Conservation (phyloP, 1,140 invertebrate species). For the Mactra quadrangularis region DNA sequence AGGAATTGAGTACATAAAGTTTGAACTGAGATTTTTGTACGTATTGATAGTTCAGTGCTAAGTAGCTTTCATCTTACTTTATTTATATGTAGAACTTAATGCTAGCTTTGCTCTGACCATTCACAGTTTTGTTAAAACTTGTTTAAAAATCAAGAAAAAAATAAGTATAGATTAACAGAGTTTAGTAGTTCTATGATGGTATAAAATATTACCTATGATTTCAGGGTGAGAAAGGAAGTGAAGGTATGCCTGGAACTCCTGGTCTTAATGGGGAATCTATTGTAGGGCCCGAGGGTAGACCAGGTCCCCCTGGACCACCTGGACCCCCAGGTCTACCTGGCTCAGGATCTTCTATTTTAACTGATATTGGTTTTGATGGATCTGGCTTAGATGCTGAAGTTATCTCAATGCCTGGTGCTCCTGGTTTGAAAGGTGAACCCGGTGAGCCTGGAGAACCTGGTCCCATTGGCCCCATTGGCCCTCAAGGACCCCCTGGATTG, state of each 20-base stretch:
- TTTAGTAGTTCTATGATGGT: too few species aligned
- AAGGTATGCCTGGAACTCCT: constrained; percentile 24
- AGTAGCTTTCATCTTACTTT: too few species aligned
- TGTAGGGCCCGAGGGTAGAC: constrained; percentile 3
- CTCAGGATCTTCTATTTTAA: background rate
- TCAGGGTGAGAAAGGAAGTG: constrained; percentile 31
- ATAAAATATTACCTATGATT: too few species aligned
- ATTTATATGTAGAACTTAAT: too few species aligned
- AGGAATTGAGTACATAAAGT: too few species aligned
- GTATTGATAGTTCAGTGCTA: too few species aligned
- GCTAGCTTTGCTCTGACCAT: too few species aligned
- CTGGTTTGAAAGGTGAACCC: constrained; percentile 6
- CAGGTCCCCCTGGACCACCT: background rate
- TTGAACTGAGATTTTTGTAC: too few species aligned
- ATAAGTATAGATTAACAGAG: too few species aligned
- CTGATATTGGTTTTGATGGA: constrained; percentile 21
- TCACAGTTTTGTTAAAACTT: too few species aligned
- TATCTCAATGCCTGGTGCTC: background rate
- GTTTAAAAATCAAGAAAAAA: too few species aligned
- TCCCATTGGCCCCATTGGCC: background rate
- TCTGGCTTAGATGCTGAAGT: constrained; percentile 24
- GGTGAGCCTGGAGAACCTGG: constrained; percentile 12
- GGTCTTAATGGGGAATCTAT: constrained; percentile 11
- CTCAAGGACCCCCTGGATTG: background rate
- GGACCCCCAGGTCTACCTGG: constrained; percentile 37